Percentiles rank a stretch among this genome's conserved stretches.
These are phyloP conservation scores for Sapajus apella DNA, from an alignment of 2,113 vertebrate genomes.

Conservation along the genomic window DNA sequence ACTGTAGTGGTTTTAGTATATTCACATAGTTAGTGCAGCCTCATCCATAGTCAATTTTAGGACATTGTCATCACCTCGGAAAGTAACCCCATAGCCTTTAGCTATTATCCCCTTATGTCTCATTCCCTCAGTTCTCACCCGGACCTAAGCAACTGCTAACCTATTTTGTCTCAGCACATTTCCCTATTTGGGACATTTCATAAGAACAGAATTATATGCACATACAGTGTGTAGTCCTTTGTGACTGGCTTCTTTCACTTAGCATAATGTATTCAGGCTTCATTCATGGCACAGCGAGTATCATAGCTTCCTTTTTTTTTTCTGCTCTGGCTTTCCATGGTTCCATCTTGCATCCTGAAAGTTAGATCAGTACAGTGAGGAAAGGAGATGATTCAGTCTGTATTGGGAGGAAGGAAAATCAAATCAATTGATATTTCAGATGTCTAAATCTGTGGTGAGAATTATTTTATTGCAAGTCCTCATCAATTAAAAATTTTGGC, in stretches of 20 bases:
- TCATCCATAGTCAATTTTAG: background rate
- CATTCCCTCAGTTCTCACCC: background rate
- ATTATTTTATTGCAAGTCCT: background rate
- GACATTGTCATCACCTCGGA: background rate
- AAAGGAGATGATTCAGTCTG: background rate
- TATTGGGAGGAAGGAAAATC: background rate
- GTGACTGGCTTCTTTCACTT: background rate
- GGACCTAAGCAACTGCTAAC: background rate
- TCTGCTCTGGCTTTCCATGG: background rate
- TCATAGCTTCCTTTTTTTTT: background rate
- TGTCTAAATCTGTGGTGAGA: background rate
- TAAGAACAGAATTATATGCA: background rate
- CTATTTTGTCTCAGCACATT: background rate
- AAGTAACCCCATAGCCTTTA: background rate
- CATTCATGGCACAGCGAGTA: background rate
- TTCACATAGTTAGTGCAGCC: background rate
- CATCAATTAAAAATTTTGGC: background rate
- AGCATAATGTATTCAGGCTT: background rate
- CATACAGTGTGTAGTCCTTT: background rate
- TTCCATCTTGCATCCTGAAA: background rate
- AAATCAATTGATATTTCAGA: background rate
- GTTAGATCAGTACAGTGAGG: background rate
- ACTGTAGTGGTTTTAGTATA: background rate
- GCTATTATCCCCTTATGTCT: accelerated
- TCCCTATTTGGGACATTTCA: background rate